phyloP scores from a whole-genome alignment of 2,113 vertebrate species.

The Bucco capensis region DNA sequence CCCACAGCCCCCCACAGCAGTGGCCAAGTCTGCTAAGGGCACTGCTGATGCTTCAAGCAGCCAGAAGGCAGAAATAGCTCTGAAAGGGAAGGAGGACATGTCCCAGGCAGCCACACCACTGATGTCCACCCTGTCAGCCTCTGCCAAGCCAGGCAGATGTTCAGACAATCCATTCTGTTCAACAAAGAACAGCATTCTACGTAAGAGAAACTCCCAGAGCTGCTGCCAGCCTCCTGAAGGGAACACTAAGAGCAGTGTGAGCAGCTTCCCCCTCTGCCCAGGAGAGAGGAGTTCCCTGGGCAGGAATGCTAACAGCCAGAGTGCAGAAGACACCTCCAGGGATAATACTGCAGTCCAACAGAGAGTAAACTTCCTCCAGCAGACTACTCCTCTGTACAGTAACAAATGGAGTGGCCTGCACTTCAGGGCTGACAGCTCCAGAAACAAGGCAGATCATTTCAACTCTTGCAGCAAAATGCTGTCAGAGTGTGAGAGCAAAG shows the following conservation, averaged over 20 bases:
- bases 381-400: background rate
- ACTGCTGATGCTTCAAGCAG: background rate
- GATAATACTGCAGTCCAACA: background rate
- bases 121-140: background rate
- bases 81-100: conserved; percentile 3
- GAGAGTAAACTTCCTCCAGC: background rate
- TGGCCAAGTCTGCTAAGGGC: background rate
- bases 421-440: background rate
- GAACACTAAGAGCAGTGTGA: background rate
- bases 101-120: background rate
- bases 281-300: background rate
- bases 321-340: background rate
- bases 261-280: background rate
- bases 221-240: background rate
- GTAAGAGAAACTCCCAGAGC: conserved; percentile 8
- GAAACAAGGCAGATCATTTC: background rate
- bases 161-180: background rate
- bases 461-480: background rate
- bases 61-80: background rate
- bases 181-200: background rate
- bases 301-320: background rate
- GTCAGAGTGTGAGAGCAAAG: conserved; percentile 42
- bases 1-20: background rate
- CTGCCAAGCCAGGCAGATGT: background rate
- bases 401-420: background rate